Evolutionary conservation across 2,888 invertebrate genomes (phyloP).

Genomic region (Itoplectis maculator): DNA sequence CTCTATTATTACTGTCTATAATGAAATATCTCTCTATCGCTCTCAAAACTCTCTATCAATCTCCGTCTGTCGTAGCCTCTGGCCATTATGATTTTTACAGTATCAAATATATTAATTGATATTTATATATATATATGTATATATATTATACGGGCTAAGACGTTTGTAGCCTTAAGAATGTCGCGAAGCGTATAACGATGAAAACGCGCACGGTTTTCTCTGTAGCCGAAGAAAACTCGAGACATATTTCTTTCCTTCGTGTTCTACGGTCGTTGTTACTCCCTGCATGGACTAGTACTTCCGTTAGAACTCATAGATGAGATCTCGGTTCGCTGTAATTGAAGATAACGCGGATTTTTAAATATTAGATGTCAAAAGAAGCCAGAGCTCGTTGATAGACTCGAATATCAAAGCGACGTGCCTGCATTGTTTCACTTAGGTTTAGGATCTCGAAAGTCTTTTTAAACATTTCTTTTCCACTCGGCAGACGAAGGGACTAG

Average conservation of each 20-base stretch:
- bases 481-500: not conserved
- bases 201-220: not conserved
- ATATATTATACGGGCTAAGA: constrained; percentile 22
- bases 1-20: constrained; percentile 40
- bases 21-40: constrained; percentile 14
- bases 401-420: constrained; percentile 75
- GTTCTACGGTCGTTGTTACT: constrained; percentile 26
- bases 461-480: constrained; percentile 1
- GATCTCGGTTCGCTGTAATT: constrained; percentile 40
- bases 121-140: constrained; percentile 15
- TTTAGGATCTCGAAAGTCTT: constrained; percentile 20
- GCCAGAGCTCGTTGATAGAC: constrained; percentile 41
- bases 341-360: constrained; percentile 20
- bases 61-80: constrained; percentile 37
- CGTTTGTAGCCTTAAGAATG: constrained; percentile 5
- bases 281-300: constrained; percentile 27
- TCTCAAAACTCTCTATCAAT: constrained; percentile 43
- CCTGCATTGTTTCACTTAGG: constrained; percentile 67
- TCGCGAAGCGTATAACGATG: constrained; percentile 16
- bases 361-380: constrained; percentile 2
- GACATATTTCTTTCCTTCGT: constrained; percentile 8
- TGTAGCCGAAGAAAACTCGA: not conserved
- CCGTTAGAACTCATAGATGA: constrained; percentile 13
- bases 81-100: constrained; percentile 30
- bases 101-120: no score